These are phyloP conservation scores for Callyntrura guangdongensis DNA, from an alignment of 2,888 invertebrate species.

Conservation along the genomic window DNA sequence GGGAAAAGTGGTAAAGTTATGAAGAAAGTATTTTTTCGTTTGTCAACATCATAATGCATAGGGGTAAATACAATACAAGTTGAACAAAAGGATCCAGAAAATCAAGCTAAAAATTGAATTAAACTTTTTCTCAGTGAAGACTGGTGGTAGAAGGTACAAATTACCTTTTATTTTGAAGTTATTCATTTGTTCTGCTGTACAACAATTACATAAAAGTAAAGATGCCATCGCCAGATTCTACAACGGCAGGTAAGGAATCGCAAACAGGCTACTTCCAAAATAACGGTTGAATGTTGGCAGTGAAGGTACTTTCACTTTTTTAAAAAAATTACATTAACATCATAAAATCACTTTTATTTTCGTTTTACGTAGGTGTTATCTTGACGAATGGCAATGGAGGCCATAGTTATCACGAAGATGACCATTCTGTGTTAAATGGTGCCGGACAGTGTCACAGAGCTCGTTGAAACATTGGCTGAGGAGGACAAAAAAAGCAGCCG, in stretches of 20 bases:
- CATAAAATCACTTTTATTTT: slow-evolving; percentile 23
- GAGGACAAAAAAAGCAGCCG: slow-evolving; percentile 77
- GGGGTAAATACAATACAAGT: neutral
- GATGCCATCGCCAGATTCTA: slow-evolving; percentile 65
- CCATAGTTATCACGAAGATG: slow-evolving; percentile 43
- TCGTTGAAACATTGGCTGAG: slow-evolving; percentile 26
- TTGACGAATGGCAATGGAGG: slow-evolving; percentile 40
- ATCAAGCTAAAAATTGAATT: neutral
- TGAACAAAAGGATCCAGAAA: neutral
- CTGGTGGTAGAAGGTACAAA: neutral
- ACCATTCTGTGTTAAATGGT: slow-evolving; percentile 32
- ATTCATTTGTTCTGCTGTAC: no score
- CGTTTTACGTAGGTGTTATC: neutral
- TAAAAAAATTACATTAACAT: no score
- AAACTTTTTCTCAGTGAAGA: neutral
- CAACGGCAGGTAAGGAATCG: slow-evolving; percentile 50
- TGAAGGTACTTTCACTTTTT: no score
- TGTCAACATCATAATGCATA: neutral
- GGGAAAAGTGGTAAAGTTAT: slow-evolving; percentile 30
- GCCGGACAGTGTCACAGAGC: neutral
- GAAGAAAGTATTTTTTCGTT: slow-evolving; percentile 19
- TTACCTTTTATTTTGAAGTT: no score
- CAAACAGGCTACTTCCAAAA: no score
- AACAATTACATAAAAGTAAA: no score
- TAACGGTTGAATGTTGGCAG: no score